Evolutionary conservation across 2,888 invertebrate species (phyloP).

Genomic region (Agrotis ipsilon): DNA sequence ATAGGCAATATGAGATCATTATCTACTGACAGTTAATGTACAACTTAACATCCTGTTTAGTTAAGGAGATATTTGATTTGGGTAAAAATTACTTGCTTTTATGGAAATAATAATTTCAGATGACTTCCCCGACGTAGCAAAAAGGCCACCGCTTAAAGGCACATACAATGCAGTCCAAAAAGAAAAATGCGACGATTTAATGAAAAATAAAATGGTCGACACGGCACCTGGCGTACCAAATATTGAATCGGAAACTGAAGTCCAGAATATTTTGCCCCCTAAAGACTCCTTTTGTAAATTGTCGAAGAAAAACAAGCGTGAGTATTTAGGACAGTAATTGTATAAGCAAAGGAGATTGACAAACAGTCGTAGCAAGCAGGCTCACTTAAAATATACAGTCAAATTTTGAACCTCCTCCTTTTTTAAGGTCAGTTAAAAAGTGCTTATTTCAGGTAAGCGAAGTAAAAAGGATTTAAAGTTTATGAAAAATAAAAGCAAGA

Average conservation of each 20-base stretch:
- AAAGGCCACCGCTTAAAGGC: neutral
- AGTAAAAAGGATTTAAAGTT: neutral
- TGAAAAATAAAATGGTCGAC: neutral
- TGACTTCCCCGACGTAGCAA: neutral
- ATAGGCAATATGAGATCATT: too few relatives aligned
- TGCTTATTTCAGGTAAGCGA: conserved; percentile 16
- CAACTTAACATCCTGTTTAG: too few relatives aligned
- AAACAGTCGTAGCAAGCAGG: too few relatives aligned
- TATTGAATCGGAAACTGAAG: conserved; percentile 38
- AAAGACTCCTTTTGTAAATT: neutral
- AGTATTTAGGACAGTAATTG: neutral
- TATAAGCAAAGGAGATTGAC: too few relatives aligned
- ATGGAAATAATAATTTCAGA: conserved; percentile 17
- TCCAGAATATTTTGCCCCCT: conserved; percentile 11
- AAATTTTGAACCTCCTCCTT: too few relatives aligned
- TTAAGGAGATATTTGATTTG: neutral
- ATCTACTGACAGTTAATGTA: too few relatives aligned
- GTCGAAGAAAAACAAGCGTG: conserved; percentile 3
- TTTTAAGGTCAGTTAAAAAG: neutral
- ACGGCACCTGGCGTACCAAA: neutral
- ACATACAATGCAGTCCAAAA: neutral
- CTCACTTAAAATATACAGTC: too few relatives aligned
- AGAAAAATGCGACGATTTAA: neutral
- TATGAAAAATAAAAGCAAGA: conserved; percentile 13
- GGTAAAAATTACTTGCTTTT: neutral